phyloP scores from a whole-genome alignment of 2,888 invertebrate genomes.

The Listrodromus nycthemerus region DNA sequence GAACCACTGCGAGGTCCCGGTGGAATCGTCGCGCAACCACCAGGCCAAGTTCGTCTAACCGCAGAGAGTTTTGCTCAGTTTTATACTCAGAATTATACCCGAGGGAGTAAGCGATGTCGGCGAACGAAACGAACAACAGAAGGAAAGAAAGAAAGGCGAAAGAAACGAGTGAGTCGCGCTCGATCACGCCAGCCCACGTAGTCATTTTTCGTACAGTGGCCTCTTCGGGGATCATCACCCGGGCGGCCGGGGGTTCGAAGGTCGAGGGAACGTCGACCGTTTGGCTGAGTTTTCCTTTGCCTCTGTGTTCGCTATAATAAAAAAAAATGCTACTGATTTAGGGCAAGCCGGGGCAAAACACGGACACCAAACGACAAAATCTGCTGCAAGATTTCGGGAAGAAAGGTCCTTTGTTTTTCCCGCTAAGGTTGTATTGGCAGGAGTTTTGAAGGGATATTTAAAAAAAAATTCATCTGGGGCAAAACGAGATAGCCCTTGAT shows the following conservation, averaged over 20 bases:
- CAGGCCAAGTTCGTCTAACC: slow-evolving; percentile 57
- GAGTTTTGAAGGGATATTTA: too few relatives aligned
- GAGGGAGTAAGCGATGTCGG: slow-evolving; percentile 30
- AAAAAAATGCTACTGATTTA: not conserved
- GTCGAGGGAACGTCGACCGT: slow-evolving; percentile 58
- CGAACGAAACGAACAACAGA: not conserved
- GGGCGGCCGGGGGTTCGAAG: slow-evolving; percentile 54
- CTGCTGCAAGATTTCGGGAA: too few relatives aligned
- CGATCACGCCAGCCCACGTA: slow-evolving; percentile 54
- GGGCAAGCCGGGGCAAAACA: too few relatives aligned
- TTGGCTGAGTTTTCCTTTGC: slow-evolving; percentile 16
- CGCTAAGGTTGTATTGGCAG: too few relatives aligned
- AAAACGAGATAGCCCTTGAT: too few relatives aligned
- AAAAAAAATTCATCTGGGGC: too few relatives aligned
- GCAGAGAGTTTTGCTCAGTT: not conserved
- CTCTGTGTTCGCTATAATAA: not conserved
- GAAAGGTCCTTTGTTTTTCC: too few relatives aligned
- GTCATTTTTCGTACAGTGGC: slow-evolving; percentile 47
- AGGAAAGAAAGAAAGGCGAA: not conserved
- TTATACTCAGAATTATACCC: slow-evolving; percentile 39
- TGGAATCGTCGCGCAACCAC: slow-evolving; percentile 50
- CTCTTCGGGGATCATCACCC: slow-evolving; percentile 45
- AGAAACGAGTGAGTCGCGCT: slow-evolving; percentile 42
- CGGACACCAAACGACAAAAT: too few relatives aligned
- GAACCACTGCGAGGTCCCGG: not conserved